These are phyloP conservation scores for Cyclophora punctaria DNA, from an alignment of 2,888 invertebrate species.

Conservation along the genomic window DNA sequence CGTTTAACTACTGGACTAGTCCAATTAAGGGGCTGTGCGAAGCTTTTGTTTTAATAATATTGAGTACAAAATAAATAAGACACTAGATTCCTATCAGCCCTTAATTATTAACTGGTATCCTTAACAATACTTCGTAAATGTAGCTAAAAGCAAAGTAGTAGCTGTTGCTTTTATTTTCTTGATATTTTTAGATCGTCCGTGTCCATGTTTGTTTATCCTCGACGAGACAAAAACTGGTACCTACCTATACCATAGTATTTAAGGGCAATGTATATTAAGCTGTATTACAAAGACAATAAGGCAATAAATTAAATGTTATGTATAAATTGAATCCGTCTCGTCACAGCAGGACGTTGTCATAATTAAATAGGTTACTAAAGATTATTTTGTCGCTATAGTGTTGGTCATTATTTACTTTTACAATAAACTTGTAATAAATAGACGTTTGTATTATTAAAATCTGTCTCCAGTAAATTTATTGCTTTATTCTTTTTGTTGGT, in stretches of 20 bases:
- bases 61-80: too few relatives aligned
- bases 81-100: too few relatives aligned
- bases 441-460: too few relatives aligned
- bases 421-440: neutral
- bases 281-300: neutral
- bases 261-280: neutral
- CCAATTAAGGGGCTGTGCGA: too few relatives aligned
- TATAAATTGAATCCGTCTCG: neutral
- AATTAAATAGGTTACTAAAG: slow-evolving; percentile 9
- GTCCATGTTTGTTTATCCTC: neutral
- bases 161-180: neutral
- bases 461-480: too few relatives aligned
- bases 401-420: slow-evolving; percentile 2
- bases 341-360: slow-evolving; percentile 5
- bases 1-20: too few relatives aligned
- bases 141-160: too few relatives aligned
- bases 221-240: neutral
- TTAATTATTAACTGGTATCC: too few relatives aligned
- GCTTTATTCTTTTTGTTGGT: too few relatives aligned
- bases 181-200: neutral
- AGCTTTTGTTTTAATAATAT: too few relatives aligned
- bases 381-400: neutral
- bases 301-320: neutral
- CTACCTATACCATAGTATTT: neutral
- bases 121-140: too few relatives aligned